These are phyloP conservation scores for Iselma pallidipennis DNA, from an alignment of 2,888 invertebrate genomes.

Conservation along the genomic window DNA sequence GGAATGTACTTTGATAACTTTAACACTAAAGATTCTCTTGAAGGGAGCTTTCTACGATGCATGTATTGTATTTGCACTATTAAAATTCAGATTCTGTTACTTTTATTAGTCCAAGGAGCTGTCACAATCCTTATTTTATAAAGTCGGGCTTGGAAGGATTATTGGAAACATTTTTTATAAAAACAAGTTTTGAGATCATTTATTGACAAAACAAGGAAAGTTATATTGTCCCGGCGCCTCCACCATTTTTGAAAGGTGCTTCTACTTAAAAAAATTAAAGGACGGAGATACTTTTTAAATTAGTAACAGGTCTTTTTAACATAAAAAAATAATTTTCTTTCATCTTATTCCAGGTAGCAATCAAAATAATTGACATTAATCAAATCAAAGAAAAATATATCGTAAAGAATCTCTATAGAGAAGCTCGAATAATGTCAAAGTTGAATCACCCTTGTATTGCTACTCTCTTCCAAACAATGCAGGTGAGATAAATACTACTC, in stretches of 20 bases:
- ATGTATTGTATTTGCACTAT: background rate
- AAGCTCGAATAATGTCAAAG: conserved; percentile 71
- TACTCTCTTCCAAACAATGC: conserved; percentile 72
- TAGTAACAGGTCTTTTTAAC: too few relatives aligned
- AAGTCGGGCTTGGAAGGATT: too few relatives aligned
- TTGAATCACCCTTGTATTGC: conserved; percentile 75
- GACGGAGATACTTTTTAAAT: too few relatives aligned
- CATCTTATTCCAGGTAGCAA: conserved; percentile 63
- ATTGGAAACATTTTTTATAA: too few relatives aligned
- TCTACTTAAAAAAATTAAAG: too few relatives aligned
- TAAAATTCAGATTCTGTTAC: too few relatives aligned
- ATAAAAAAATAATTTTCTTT: background rate
- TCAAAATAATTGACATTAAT: conserved; percentile 74
- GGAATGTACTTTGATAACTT: background rate
- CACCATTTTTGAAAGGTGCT: too few relatives aligned
- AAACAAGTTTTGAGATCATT: too few relatives aligned
- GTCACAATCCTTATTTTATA: too few relatives aligned
- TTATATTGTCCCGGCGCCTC: too few relatives aligned
- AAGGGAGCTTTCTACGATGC: background rate
- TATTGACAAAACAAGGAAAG: too few relatives aligned
- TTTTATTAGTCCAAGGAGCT: too few relatives aligned
- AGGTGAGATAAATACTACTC: conserved; percentile 53
- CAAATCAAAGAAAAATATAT: conserved; percentile 75
- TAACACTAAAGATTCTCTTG: background rate
- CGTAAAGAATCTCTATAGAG: conserved; percentile 70